Evolutionary conservation across 2,888 invertebrate genomes (phyloP), one percentile per base, ranked within the genome.

Genomic region (Willowsia nigromaculata): DNA sequence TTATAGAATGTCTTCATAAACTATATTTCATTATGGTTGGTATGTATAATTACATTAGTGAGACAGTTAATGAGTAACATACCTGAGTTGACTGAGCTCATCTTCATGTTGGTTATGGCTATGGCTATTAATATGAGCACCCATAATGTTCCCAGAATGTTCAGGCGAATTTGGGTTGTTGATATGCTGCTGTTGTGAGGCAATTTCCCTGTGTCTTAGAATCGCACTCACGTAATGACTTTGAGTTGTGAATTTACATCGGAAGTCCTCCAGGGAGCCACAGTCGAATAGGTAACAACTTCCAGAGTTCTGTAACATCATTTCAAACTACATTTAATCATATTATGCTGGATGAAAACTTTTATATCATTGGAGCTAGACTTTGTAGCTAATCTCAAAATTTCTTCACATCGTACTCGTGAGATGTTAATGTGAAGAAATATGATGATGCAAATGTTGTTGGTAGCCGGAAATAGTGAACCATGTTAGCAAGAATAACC

Each of bases 201-300:
- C 13, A 59, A 74, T 50, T 18, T 91, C 91, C 65, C 91, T 85
- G 40, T 88, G 85, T 53, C 96, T 96, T 92, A 98, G 94, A 92
- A 98, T 96, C 74, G 97, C 98, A 94, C 97, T 97, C 91, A 97
- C 97, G 94, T 98, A 98, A 94, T 97, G 97, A 80, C 96, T 95
- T 94, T 98, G 98, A 90, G 96, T 95, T 0, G 98, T 97, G 94
- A 98, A 98, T 95, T 97, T 97, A 94, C 98, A 98, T 93, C 97
- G 97, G 94, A 98, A 98, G 94, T 98, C 97, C 93, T 97, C 97
- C 0, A 97, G 96, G 5, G 97, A 96, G 0, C 98, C 98, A 94
- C 98, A 98, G 94, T 97, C 96, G 94, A 98, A 98, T 92, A 98
- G 95, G 94, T 98, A 98, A 94, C 98, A 98, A 93, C 97, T 97